phyloP scores from a whole-genome alignment of 1,140 invertebrate species.

The Drosophila obscura region DNA sequence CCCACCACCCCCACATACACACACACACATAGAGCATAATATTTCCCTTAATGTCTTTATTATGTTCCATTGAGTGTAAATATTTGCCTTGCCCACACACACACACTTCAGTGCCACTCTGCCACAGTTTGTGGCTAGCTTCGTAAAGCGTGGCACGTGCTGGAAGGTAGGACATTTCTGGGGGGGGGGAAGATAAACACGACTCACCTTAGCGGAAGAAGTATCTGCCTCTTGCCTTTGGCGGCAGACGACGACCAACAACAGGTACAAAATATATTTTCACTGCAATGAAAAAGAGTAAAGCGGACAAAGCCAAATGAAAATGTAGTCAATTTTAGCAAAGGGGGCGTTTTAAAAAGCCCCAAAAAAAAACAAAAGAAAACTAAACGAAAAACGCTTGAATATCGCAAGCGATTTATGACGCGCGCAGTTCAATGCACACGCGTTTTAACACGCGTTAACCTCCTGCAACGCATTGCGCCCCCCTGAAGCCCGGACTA shows the following conservation, averaged over 20 bases:
- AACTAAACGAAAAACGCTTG: conserved; percentile 14
- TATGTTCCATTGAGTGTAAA: conserved; percentile 82
- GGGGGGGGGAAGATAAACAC: conserved; percentile 45
- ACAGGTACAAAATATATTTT: conserved; percentile 71
- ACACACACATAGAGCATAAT: conserved; percentile 56
- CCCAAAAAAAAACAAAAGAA: neutral
- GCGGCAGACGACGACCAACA: conserved; percentile 49
- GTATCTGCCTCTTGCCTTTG: conserved; percentile 46
- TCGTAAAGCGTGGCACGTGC: conserved; percentile 74
- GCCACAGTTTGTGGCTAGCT: conserved; percentile 26
- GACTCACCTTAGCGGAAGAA: conserved; percentile 28
- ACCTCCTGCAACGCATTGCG: conserved; percentile 40
- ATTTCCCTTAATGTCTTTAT: conserved; percentile 81
- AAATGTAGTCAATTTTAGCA: conserved; percentile 15
- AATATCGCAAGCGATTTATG: conserved; percentile 55
- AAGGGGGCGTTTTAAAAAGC: conserved; percentile 12
- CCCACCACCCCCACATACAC: neutral
- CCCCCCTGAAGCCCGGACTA: conserved; percentile 26
- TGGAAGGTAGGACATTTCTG: conserved; percentile 23
- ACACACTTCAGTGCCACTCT: conserved; percentile 4
- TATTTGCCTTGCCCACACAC: conserved; percentile 59
- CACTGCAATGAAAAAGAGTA: conserved; percentile 40
- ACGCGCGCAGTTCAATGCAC: conserved; percentile 65
- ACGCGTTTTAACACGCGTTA: conserved; percentile 42
- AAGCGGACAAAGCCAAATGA: conserved; percentile 23